Conservation (phyloP, 30 jellyfish, hydroid and myxozoan species). For the Clytia hemisphaerica region DNA sequence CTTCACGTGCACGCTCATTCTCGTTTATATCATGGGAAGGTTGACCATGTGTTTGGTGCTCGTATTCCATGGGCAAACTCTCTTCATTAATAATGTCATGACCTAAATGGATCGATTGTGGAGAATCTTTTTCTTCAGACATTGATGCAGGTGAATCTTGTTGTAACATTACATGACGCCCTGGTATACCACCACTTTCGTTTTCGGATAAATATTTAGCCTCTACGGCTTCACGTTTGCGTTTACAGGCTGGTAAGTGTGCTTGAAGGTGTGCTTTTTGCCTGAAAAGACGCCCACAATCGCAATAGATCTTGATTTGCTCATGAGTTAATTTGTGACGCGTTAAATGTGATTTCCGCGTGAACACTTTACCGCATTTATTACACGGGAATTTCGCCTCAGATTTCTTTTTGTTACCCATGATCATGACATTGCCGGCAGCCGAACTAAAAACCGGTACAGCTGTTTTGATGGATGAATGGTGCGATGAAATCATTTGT, state of each 20-base stretch:
- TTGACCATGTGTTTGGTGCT: too few relatives aligned
- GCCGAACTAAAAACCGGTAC: neutral
- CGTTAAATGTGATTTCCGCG: conserved; percentile 21
- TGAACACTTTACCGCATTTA: conserved; percentile 18
- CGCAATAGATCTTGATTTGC: conserved; percentile 7
- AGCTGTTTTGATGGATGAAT: neutral
- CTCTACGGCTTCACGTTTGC: conserved; percentile 18
- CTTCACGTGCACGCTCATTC: too few relatives aligned
- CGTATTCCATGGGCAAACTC: too few relatives aligned
- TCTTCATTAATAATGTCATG: too few relatives aligned
- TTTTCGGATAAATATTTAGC: conserved; percentile 18
- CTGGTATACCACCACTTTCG: too few relatives aligned
- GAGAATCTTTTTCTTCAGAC: too few relatives aligned
- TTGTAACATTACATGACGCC: too few relatives aligned
- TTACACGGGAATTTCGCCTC: conserved; percentile 13
- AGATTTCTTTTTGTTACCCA: conserved; percentile 6
- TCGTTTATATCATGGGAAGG: too few relatives aligned
- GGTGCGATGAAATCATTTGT: too few relatives aligned
- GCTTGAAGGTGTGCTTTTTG: conserved; percentile 23
- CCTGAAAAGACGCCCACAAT: conserved; percentile 15
- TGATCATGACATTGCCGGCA: too few relatives aligned
- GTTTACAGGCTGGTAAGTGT: conserved; percentile 24
- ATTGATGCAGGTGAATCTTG: too few relatives aligned
- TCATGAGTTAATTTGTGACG: conserved; percentile 28
- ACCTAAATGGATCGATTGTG: too few relatives aligned